Percentiles rank a stretch among this genome's conserved stretches.
These are phyloP conservation scores for Sycophila sp. DNA, from an alignment of 1,140 invertebrate genomes.

Conservation along the genomic window DNA sequence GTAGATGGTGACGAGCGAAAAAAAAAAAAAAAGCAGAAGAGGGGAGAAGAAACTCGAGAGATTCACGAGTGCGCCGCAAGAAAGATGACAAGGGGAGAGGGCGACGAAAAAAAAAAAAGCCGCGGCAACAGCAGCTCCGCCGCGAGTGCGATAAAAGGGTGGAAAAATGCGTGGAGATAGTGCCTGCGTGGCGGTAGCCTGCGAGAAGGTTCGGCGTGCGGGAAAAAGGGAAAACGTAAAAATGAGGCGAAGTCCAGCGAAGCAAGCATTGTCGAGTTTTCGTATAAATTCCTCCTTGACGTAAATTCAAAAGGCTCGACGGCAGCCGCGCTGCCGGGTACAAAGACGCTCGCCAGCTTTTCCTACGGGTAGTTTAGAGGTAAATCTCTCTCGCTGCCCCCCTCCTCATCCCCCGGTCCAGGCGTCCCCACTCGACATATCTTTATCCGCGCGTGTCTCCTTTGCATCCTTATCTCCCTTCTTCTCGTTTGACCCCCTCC, in stretches of 20 bases:
- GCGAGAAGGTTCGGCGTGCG: not conserved
- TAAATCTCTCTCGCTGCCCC: slow-evolving; percentile 1
- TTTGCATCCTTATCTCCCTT: slow-evolving; percentile 7
- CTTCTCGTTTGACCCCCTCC: too few relatives aligned
- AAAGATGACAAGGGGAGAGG: not conserved
- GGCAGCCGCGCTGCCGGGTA: slow-evolving; percentile 24
- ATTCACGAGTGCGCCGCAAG: not conserved
- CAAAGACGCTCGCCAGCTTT: too few relatives aligned
- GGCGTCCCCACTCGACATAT: not conserved
- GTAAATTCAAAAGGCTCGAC: slow-evolving; percentile 49
- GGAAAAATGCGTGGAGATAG: not conserved
- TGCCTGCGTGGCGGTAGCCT: too few relatives aligned
- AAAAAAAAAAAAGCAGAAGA: not conserved
- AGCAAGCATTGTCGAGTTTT: slow-evolving; percentile 52
- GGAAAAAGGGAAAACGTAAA: not conserved
- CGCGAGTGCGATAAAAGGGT: not conserved
- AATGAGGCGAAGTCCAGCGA: slow-evolving; percentile 14
- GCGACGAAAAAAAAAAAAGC: not conserved
- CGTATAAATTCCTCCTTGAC: slow-evolving; percentile 54
- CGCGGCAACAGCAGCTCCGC: not conserved
- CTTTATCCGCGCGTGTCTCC: not conserved
- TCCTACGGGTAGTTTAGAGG: slow-evolving; percentile 24
- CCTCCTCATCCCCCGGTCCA: not conserved
- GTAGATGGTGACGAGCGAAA: not conserved
- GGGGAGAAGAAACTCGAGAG: not conserved